These are phyloP conservation scores for Drosophila busckii DNA, from an alignment of 1,140 invertebrate genomes.

Conservation along the genomic window DNA sequence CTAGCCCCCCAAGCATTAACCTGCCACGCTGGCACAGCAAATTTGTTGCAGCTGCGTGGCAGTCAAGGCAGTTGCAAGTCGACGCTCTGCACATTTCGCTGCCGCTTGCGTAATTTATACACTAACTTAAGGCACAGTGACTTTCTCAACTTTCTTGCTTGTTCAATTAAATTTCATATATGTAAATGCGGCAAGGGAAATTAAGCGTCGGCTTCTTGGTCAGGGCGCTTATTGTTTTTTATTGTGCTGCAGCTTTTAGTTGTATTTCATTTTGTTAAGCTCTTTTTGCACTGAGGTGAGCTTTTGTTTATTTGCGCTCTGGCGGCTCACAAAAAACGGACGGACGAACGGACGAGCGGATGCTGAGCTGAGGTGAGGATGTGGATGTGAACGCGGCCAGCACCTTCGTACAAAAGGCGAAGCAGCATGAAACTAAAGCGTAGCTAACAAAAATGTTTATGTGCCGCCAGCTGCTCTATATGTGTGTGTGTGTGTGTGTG, in stretches of 20 bases:
- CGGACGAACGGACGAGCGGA: background rate
- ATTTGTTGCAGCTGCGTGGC: no score
- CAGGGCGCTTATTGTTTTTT: conserved; percentile 35
- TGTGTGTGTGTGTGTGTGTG: background rate
- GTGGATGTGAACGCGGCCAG: conserved; percentile 21
- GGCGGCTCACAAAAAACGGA: conserved; percentile 61
- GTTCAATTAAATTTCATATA: background rate
- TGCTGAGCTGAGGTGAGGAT: no score
- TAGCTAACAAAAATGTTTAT: conserved; percentile 72
- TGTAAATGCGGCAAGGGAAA: no score
- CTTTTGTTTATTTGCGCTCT: conserved; percentile 72
- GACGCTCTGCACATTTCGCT: conserved; percentile 1
- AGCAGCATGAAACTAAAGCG: conserved; percentile 49
- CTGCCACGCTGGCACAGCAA: conserved; percentile 20
- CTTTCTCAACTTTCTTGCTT: no score
- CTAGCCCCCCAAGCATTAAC: conserved; percentile 7
- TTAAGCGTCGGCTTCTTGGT: conserved; percentile 15
- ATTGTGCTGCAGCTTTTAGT: conserved; percentile 27
- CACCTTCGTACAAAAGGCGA: conserved; percentile 54
- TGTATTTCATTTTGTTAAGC: conserved; percentile 35
- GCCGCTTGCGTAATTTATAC: no score
- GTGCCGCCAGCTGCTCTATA: conserved; percentile 29
- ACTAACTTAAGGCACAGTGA: no score
- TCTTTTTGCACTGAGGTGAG: conserved; percentile 54
- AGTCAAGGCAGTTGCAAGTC: conserved; percentile 8